phyloP scores from a whole-genome alignment of 2,888 invertebrate genomes.

The Leptopilina myrica region DNA sequence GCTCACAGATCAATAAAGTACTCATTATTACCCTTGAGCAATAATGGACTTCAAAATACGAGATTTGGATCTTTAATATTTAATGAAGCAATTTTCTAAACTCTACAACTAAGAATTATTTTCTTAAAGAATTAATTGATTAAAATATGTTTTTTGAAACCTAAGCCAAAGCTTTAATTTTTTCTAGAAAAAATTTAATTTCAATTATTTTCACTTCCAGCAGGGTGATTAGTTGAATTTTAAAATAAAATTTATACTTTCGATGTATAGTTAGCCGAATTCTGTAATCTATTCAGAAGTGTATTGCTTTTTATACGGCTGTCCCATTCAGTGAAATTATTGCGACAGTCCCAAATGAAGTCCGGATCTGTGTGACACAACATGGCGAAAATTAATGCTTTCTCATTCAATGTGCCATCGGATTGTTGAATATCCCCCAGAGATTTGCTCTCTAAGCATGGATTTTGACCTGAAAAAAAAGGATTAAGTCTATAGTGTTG shows the following conservation, averaged over 20 bases:
- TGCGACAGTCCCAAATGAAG: conserved; percentile 72
- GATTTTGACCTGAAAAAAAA: conserved; percentile 53
- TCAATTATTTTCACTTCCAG: no score
- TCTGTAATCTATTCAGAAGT: conserved; percentile 68
- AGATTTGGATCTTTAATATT: no score
- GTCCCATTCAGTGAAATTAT: conserved; percentile 71
- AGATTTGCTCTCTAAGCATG: conserved; percentile 65
- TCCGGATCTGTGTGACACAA: conserved; percentile 64
- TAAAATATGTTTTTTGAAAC: no score
- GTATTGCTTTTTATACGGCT: conserved; percentile 62
- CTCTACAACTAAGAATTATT: no score
- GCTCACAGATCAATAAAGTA: no score
- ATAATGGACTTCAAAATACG: no score
- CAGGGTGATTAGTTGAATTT: neutral
- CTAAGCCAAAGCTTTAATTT: no score
- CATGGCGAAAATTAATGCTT: conserved; percentile 64
- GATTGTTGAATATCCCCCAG: conserved; percentile 63
- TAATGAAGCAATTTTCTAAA: no score
- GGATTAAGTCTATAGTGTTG: conserved; percentile 40
- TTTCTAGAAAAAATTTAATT: no score
- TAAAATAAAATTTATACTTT: conserved; percentile 59
- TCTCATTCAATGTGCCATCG: conserved; percentile 68
- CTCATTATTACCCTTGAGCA: no score
- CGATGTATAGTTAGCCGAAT: conserved; percentile 69
- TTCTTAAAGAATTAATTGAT: no score